Conservation (phyloP, 2,113 vertebrate genomes). For the Synchiropus splendidus region DNA sequence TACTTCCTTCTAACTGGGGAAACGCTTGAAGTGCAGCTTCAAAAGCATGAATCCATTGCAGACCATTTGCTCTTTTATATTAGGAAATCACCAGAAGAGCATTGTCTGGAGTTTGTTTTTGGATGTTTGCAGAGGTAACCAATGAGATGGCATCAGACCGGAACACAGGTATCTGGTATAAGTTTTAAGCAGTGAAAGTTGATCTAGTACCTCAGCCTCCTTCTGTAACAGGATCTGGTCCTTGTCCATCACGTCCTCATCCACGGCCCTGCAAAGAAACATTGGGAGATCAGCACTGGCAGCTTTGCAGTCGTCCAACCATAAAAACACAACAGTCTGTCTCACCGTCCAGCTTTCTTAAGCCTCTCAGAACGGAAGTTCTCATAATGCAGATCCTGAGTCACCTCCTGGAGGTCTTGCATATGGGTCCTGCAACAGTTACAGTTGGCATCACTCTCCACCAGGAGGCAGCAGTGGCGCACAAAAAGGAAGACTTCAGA, state of each 20-base stretch:
- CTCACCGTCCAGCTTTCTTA: conserved; percentile 78
- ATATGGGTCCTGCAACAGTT: conserved; percentile 71
- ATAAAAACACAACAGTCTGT: conserved; percentile 1
- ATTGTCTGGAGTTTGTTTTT: background rate
- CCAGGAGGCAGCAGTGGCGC: conserved; percentile 35
- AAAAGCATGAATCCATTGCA: too few species aligned
- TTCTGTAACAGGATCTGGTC: conserved; percentile 90
- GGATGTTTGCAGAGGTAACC: background rate
- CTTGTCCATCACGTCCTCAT: conserved; percentile 84
- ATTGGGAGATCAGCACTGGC: background rate
- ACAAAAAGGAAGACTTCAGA: background rate
- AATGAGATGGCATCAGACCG: too few species aligned
- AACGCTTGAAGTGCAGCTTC: too few species aligned
- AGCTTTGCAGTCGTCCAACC: too few species aligned
- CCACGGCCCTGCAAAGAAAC: conserved; percentile 66
- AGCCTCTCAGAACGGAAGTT: conserved; percentile 87
- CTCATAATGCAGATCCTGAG: conserved; percentile 83
- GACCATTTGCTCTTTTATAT: too few species aligned
- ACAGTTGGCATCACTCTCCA: conserved; percentile 12
- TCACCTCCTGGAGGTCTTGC: conserved; percentile 86
- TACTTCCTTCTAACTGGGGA: too few species aligned
- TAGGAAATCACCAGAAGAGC: too few species aligned
- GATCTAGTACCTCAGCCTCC: conserved; percentile 82
- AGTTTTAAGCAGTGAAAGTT: too few species aligned
- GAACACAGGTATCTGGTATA: too few species aligned